Evolutionary conservation across 2,113 vertebrate species (phyloP).

Genomic region (Dinomys branickii): DNA sequence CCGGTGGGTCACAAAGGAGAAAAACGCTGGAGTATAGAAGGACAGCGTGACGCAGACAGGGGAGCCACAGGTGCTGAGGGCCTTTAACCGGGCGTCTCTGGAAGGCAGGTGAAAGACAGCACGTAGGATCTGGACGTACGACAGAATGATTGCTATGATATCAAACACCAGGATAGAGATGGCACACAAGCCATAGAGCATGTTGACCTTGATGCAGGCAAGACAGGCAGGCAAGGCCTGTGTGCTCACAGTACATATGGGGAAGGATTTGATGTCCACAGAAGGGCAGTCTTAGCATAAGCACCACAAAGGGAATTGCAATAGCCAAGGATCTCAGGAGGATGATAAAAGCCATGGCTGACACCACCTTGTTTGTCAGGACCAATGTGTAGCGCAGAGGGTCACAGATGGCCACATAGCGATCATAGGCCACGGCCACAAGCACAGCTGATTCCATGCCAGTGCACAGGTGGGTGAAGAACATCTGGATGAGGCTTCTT

Average conservation of each 20-base stretch:
- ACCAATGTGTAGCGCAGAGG: background rate
- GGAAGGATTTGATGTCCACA: background rate
- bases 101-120: conserved; percentile 67
- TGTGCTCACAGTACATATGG: background rate
- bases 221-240: background rate
- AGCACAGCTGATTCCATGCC: conserved; percentile 77
- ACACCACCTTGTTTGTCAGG: background rate
- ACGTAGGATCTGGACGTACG: conserved; percentile 71
- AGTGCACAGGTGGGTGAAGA: conserved; percentile 76
- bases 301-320: background rate
- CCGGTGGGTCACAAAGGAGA: conserved; percentile 74
- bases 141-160: conserved; percentile 69
- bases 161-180: conserved; percentile 62
- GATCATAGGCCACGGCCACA: conserved; percentile 44
- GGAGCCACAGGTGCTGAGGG: conserved; percentile 76
- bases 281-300: background rate
- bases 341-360: background rate
- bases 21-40: conserved; percentile 66
- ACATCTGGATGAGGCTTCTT: conserved; percentile 72
- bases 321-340: conserved; percentile 62
- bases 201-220: background rate
- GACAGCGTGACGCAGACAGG: conserved; percentile 73
- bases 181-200: conserved; percentile 63
- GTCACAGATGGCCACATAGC: background rate
- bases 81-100: conserved; percentile 62